phyloP scores from a whole-genome alignment of 2,797 vertebrate species.

The Anabas testudineus region DNA sequence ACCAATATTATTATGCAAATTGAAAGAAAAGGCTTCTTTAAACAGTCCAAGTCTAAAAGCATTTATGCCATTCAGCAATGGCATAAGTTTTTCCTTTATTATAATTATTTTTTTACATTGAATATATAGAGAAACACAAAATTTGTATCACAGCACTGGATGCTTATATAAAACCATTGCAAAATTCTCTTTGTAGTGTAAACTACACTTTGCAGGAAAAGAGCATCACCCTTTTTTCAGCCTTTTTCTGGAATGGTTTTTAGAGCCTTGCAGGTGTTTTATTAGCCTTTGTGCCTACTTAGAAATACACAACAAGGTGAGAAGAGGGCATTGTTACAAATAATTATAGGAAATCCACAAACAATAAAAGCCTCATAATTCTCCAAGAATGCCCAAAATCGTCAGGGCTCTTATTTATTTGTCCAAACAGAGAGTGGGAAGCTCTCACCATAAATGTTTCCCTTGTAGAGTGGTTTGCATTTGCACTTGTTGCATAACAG shows the following conservation, averaged over 20 bases:
- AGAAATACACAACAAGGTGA: neutral
- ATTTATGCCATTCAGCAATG: conserved; percentile 5
- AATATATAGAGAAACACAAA: neutral
- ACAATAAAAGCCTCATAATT: conserved; percentile 17
- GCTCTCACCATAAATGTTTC: conserved; percentile 33
- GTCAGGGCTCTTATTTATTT: conserved; percentile 33
- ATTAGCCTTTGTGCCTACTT: neutral
- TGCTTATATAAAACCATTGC: neutral
- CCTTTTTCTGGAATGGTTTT: too few relatives aligned
- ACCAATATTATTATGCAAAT: conserved; percentile 10
- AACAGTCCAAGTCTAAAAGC: conserved; percentile 1
- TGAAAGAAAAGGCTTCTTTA: neutral
- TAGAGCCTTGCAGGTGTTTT: conserved; percentile 17
- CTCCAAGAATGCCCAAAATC: conserved; percentile 25
- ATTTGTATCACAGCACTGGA: neutral
- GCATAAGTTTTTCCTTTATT: neutral
- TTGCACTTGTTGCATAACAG: conserved; percentile 61
- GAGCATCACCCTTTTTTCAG: neutral
- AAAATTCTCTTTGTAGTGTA: neutral
- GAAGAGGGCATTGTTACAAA: neutral
- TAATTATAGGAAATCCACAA: conserved; percentile 24
- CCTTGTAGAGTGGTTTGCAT: conserved; percentile 49
- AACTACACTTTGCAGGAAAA: neutral
- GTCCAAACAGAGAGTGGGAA: conserved; percentile 40
- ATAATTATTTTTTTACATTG: neutral